Conservation (phyloP, 2,797 vertebrate genomes). For the Tympanoctomys barrerae region DNA sequence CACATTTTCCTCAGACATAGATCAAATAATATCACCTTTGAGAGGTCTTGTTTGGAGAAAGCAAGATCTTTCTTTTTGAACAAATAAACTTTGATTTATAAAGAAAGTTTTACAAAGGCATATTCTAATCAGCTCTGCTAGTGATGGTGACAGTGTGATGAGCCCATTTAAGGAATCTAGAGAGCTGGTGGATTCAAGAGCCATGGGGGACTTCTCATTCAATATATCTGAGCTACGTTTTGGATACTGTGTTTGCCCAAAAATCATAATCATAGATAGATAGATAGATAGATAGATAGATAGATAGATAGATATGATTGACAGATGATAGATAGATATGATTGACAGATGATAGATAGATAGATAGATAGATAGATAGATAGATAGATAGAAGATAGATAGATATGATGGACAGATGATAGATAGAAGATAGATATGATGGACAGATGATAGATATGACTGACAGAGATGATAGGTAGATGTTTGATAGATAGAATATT, state of each 20-base stretch:
- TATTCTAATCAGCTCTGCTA: neutral
- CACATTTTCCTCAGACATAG: neutral
- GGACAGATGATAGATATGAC: no score
- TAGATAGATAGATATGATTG: no score
- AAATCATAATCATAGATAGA: neutral
- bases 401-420: no score
- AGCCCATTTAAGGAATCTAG: conserved; percentile 1
- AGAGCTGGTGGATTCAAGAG: neutral
- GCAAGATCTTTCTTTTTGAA: conserved; percentile 22
- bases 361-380: no score
- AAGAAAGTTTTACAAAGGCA: conserved; percentile 33
- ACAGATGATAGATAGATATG: no score
- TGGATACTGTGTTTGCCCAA: conserved; percentile 3
- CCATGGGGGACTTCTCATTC: neutral
- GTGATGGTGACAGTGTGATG: neutral
- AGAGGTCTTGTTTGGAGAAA: neutral
- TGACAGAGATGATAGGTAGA: no score
- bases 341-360: no score
- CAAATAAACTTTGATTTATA: conserved; percentile 52
- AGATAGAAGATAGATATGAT: no score
- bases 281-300: no score
- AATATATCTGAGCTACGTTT: neutral
- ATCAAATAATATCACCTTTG: conserved; percentile 36
- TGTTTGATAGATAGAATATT: no score
- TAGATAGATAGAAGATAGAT: no score